A percentile compares a stretch with the other conserved stretches of the same genome.
These are phyloP conservation scores for Amphimedon queenslandica DNA, from an alignment of 37 sponge, comb jelly and placozoan genomes.

Conservation along the genomic window DNA sequence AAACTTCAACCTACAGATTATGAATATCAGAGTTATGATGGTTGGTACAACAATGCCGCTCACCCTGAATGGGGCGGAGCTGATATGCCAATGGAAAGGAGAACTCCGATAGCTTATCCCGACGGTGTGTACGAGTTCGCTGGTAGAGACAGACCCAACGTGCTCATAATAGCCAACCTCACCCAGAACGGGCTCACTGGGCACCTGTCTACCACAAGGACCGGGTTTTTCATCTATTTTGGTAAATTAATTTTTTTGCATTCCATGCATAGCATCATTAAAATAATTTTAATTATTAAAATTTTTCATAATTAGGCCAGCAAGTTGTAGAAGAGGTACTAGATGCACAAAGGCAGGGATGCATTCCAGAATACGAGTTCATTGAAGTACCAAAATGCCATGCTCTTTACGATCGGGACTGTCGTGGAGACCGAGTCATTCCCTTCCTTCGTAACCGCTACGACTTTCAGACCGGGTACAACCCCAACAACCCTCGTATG, in stretches of 20 bases:
- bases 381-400: conserved; percentile 84
- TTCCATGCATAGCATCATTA: background rate
- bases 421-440: conserved; percentile 60
- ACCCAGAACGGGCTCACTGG: conserved; percentile 83
- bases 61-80: conserved; percentile 91
- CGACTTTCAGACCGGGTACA: conserved; percentile 76
- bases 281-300: background rate
- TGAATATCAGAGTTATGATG: conserved; percentile 84
- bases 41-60: conserved; percentile 96
- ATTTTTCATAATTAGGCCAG: conserved; percentile 66
- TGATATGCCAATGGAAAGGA: conserved; percentile 81
- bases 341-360: conserved; percentile 85
- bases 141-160: conserved; percentile 54
- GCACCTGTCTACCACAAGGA: conserved; percentile 33
- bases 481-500: conserved; percentile 81
- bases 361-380: conserved; percentile 90
- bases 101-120: conserved; percentile 60
- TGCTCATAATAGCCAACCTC: conserved; percentile 62
- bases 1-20: conserved; percentile 31
- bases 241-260: conserved; percentile 34
- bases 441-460: conserved; percentile 85
- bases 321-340: conserved; percentile 94
- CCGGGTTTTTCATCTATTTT: conserved; percentile 85
- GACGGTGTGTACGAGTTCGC: conserved; percentile 83
- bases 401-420: conserved; percentile 71